Evolutionary conservation across 2,113 vertebrate genomes (phyloP), one percentile per base, ranked within the genome.

Genomic region (Ochotona curzoniae): DNA sequence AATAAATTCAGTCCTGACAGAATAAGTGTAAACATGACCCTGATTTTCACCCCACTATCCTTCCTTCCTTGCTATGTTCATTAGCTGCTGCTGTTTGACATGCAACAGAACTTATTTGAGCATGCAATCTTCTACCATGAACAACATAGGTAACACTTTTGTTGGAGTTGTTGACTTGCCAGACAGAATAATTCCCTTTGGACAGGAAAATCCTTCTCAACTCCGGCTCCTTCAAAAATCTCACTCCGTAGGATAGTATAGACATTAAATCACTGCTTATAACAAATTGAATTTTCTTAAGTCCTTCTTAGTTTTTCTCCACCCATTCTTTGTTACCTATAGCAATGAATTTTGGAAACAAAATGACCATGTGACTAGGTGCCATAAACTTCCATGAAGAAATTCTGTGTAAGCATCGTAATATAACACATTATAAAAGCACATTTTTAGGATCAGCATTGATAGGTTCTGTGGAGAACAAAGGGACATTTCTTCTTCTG

Each of bases 1-100:
- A 81, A 79, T 79, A 93, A 87, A 83, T 60, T 57, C 87, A 82
- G 8, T 30, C 73, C 81, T 85, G 83, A 81, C 63, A 93, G 90
- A 94, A 11, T 67, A 60, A 47, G 26, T n/a, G 28, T 84, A 64
- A 70, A 87, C 32, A 63, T 66, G 81, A 83, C 44, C 86, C 13
- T 78, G n/a, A 92, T 89, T 79, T 93, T 87, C 63, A 91, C 71
- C 80, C 76, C 26, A 61, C 20, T 60, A 7, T 28, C 5, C 69
- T 74, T 47, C 70, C 54, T 80, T 51, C 71, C 83, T 38, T 17
- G 14, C 25, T 35, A 47, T 2, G 20, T 71, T 69, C 21, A 87
- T 87, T 87, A 89, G 78, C 71, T 78, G 8, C 44, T 87, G n/a
- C 44, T 78, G 38, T 76, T 73, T 61, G 30, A 49, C 28, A 15